Evolutionary conservation across 2,888 invertebrate species (phyloP), one percentile per base, ranked within the genome.

Genomic region (Mesoligia furuncula): DNA sequence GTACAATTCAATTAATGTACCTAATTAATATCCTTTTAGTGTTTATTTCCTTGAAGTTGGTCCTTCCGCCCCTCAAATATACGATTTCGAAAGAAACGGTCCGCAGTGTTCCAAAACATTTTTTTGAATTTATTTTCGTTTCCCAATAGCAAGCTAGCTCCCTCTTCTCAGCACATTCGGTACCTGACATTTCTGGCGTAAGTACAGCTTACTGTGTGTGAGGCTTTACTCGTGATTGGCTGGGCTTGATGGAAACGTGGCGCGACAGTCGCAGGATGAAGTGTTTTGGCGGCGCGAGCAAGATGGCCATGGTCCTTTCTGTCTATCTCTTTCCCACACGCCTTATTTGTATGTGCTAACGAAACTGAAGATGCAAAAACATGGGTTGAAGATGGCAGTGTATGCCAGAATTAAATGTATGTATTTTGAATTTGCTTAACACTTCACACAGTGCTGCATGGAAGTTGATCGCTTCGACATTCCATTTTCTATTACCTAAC

Each of bases 301-400:
- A 96, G 96, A 95, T 96, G 96, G 96, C 96, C 96, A 93, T 93
- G 94, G 93, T 94, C 94, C 92, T 93, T 83, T 91, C 90, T 93
- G 91, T 92, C 91, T 94, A 90, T 93, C 92, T 93, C 87, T 94
- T 89, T 94, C 87, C 93, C 90, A 93, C 92, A 90, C 89, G 91
- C 92, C 93, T 93, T 92, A 81, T 92, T 89, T 91, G 90, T 91
- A 91, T 87, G 89, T 89, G 90, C 91, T 91, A 92, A 91, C 90
- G 93, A 95, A 95, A 95, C 94, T 95, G 93, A 94, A 95, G 94
- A 92, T 92, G 83, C 79, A 75, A 75, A 84, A 84, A 69, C 80
- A 83, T 74, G 80, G 75, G 76, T 84, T 69, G 83, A 84, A 81
- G 87, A 87, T 76, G 80, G 85, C 83, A 73, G 59, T 61, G 45